A percentile compares a stretch with the other conserved stretches of the same genome.
phyloP scores from a whole-genome alignment of 2,113 vertebrate species.

The Colossoma macropomum region DNA sequence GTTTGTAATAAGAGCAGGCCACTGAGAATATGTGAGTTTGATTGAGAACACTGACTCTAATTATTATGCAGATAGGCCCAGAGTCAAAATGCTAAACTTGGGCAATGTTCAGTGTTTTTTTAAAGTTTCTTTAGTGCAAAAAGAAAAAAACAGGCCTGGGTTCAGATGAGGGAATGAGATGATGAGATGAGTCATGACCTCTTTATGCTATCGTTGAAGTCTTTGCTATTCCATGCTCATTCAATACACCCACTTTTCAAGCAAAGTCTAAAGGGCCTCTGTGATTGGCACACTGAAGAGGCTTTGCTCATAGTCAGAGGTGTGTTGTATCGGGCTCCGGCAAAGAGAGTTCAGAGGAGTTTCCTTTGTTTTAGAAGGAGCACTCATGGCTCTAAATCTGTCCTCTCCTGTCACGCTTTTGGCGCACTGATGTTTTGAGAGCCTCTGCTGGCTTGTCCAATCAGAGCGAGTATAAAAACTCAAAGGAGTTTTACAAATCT shows the following conservation, averaged over 20 bases:
- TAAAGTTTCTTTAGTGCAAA: neutral
- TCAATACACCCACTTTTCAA: neutral
- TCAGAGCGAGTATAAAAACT: neutral
- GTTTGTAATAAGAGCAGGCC: neutral
- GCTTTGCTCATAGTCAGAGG: neutral
- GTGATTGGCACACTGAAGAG: neutral
- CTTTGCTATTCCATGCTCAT: neutral
- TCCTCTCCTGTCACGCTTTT: too few species aligned
- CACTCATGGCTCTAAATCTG: neutral
- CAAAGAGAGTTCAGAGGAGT: neutral
- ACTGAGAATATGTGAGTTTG: neutral
- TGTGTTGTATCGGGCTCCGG: neutral
- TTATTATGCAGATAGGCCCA: neutral
- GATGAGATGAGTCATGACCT: neutral
- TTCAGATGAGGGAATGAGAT: neutral
- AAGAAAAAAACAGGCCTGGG: neutral
- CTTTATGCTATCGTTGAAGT: neutral
- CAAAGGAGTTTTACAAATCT: neutral
- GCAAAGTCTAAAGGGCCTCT: neutral
- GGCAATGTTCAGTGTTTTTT: neutral
- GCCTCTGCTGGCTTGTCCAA: neutral
- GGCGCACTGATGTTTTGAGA: neutral
- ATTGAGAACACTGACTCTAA: neutral
- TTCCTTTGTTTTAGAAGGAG: neutral
- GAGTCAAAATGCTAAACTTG: neutral